Evolutionary conservation across 2,888 invertebrate species (phyloP).

Genomic region (Synanthedon formicaeformis): DNA sequence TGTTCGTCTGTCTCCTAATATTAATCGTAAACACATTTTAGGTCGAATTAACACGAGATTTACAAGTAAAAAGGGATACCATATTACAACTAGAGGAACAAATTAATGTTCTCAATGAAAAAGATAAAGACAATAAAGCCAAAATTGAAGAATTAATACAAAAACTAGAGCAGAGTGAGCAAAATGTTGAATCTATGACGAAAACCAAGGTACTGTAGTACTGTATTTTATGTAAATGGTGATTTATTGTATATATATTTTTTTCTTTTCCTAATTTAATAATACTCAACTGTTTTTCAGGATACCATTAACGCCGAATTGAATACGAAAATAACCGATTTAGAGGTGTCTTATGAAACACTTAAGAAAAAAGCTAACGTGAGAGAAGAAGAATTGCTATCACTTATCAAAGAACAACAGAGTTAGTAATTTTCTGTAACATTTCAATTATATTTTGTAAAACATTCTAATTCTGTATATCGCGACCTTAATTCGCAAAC

Average conservation of each 20-base stretch:
- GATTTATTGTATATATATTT: no score
- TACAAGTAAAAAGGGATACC: constrained; percentile 34
- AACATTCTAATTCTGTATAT: background rate
- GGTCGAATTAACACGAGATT: constrained; percentile 53
- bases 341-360: constrained; percentile 65
- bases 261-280: no score
- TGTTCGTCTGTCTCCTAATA: no score
- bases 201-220: constrained; percentile 20
- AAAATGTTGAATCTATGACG: constrained; percentile 20
- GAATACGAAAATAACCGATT: constrained; percentile 45
- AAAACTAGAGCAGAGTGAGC: constrained; percentile 27
- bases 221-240: no score
- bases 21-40: constrained; percentile 16
- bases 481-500: no score
- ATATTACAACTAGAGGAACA: constrained; percentile 39
- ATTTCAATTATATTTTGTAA: background rate
- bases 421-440: background rate
- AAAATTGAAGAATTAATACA: constrained; percentile 30
- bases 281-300: no score
- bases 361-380: constrained; percentile 59
- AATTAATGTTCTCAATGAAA: constrained; percentile 22
- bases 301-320: constrained; percentile 11
- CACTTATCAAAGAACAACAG: constrained; percentile 44
- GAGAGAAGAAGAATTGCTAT: constrained; percentile 68
- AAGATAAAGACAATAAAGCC: constrained; percentile 33